Conservation (phyloP, 1,140 invertebrate species). For the Drosophila albomicans region DNA sequence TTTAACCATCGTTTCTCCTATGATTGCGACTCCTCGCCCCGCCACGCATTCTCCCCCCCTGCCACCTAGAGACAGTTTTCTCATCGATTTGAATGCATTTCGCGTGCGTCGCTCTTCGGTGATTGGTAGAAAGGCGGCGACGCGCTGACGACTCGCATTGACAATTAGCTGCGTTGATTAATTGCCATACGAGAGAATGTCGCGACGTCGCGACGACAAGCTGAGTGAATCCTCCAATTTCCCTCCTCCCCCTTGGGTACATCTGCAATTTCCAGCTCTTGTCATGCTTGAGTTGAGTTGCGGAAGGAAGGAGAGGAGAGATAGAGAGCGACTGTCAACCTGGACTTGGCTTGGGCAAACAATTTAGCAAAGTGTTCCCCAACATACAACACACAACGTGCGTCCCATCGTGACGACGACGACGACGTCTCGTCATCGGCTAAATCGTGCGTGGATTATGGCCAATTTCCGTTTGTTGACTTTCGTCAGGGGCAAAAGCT, state of each 20-base stretch:
- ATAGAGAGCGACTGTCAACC: conserved; percentile 8
- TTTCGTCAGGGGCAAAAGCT: conserved; percentile 16
- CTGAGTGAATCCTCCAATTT: conserved; percentile 33
- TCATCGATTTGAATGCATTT: conserved; percentile 68
- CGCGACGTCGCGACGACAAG: conserved; percentile 59
- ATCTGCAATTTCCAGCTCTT: conserved; percentile 16
- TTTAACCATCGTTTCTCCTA: conserved; percentile 13
- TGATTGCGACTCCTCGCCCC: background rate
- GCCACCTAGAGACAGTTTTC: background rate
- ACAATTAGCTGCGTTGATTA: conserved; percentile 76
- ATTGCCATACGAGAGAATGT: conserved; percentile 62
- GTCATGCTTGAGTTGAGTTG: background rate
- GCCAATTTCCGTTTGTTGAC: conserved; percentile 75
- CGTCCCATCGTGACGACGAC: conserved; percentile 35
- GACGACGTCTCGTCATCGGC: conserved; percentile 37
- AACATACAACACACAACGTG: background rate
- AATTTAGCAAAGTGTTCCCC: conserved; percentile 71
- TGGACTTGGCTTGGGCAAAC: conserved; percentile 46
- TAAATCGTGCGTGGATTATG: conserved; percentile 79
- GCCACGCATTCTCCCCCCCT: background rate
- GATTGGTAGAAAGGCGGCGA: conserved; percentile 37
- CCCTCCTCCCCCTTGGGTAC: background rate
- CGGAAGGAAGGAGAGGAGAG: conserved; percentile 53
- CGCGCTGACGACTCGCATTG: conserved; percentile 49
- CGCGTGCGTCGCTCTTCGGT: conserved; percentile 40